Evolutionary conservation across 2,113 vertebrate genomes (phyloP).

Genomic region (Bubo bubo): DNA sequence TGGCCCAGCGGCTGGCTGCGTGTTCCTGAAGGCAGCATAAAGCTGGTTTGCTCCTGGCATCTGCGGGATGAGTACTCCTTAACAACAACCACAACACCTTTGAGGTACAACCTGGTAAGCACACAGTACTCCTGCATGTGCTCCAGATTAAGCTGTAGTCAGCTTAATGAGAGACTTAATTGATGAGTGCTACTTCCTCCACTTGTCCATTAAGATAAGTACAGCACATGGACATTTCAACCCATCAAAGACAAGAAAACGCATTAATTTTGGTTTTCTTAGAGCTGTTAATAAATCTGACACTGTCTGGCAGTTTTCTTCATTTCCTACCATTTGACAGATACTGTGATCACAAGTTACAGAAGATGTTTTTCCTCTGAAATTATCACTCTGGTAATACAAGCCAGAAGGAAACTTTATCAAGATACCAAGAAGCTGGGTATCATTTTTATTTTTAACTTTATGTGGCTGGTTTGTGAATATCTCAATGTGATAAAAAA

Average conservation of each 20-base stretch:
- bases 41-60: background rate
- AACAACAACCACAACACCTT: background rate
- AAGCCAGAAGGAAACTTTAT: slow-evolving; percentile 74
- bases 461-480: slow-evolving; percentile 11
- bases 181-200: slow-evolving; percentile 68
- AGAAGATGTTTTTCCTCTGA: slow-evolving; percentile 74
- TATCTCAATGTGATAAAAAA: slow-evolving; percentile 25
- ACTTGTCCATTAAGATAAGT: slow-evolving; percentile 76
- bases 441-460: slow-evolving; percentile 62
- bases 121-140: background rate
- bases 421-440: slow-evolving; percentile 64
- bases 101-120: slow-evolving; percentile 25
- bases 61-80: background rate
- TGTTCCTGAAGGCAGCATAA: background rate
- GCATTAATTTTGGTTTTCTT: slow-evolving; percentile 76
- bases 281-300: slow-evolving; percentile 78
- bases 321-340: slow-evolving; percentile 77
- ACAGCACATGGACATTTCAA: slow-evolving; percentile 63
- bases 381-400: slow-evolving; percentile 74
- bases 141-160: slow-evolving; percentile 45
- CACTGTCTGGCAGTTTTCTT: slow-evolving; percentile 79
- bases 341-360: slow-evolving; percentile 75
- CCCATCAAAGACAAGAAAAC: slow-evolving; percentile 73
- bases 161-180: slow-evolving; percentile 73
- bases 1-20: accelerated